Conservation (phyloP, 64 coral and sea anemone genomes). For the Montipora efflorescens region DNA sequence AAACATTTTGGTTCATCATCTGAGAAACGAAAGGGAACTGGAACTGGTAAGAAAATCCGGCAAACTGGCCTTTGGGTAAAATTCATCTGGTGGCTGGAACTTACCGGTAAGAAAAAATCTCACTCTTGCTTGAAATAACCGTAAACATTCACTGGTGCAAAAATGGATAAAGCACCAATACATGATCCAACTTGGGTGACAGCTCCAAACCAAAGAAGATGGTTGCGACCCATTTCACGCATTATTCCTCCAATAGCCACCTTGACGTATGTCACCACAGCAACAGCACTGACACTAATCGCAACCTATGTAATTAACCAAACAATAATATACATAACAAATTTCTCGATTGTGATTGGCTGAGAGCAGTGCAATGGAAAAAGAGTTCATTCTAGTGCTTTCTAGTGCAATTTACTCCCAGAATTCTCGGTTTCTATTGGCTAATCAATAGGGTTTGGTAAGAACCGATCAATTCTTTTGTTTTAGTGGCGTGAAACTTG, state of each 20-base stretch:
- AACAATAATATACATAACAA: neutral
- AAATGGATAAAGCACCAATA: constrained; percentile 86
- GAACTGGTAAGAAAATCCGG: too few relatives aligned
- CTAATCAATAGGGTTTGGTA: too few relatives aligned
- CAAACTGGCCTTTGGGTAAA: too few relatives aligned
- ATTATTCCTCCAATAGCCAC: constrained; percentile 92
- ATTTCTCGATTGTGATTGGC: neutral
- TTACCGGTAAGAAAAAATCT: neutral
- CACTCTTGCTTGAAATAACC: constrained; percentile 73
- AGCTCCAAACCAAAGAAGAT: constrained; percentile 90
- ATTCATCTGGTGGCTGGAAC: too few relatives aligned
- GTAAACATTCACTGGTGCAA: constrained; percentile 91
- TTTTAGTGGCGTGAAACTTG: too few relatives aligned
- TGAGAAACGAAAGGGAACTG: too few relatives aligned
- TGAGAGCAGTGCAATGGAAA: too few relatives aligned
- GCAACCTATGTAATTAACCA: constrained; percentile 67
- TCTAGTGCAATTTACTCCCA: neutral
- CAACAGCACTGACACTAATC: constrained; percentile 84
- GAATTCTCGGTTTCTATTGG: too few relatives aligned
- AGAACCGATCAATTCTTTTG: too few relatives aligned
- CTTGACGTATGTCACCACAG: constrained; percentile 87
- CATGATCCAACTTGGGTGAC: constrained; percentile 88
- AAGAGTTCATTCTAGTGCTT: too few relatives aligned
- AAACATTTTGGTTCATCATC: too few relatives aligned
- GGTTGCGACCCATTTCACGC: constrained; percentile 84